phyloP scores from a whole-genome alignment of 1,140 invertebrate genomes.

The Metaphire vulgaris region DNA sequence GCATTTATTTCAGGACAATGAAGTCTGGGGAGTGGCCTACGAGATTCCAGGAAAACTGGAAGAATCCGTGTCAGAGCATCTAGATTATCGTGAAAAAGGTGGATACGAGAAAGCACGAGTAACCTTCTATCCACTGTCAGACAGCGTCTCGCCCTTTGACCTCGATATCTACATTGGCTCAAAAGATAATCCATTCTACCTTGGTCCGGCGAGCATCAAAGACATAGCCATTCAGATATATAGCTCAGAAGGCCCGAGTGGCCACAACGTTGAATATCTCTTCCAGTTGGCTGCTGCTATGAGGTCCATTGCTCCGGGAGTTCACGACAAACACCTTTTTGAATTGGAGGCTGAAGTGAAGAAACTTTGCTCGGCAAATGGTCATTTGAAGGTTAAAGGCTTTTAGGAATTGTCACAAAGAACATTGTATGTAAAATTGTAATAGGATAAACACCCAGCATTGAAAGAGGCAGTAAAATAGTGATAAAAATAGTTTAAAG shows the following conservation, averaged over 20 bases:
- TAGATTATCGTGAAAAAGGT: constrained; percentile 80
- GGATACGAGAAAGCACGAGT: constrained; percentile 40
- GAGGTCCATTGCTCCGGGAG: constrained; percentile 64
- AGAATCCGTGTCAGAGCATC: constrained; percentile 66
- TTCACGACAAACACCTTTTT: constrained; percentile 64
- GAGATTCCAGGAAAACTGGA: constrained; percentile 67
- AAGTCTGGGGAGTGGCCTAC: constrained; percentile 85
- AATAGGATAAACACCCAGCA: neutral
- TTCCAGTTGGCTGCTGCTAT: constrained; percentile 74
- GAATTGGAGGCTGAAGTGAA: constrained; percentile 62
- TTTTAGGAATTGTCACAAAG: no score
- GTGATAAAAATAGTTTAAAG: neutral
- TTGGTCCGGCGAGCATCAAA: constrained; percentile 61
- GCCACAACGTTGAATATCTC: constrained; percentile 79
- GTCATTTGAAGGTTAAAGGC: neutral
- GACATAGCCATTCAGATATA: constrained; percentile 73
- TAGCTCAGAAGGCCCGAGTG: constrained; percentile 68
- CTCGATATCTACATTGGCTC: constrained; percentile 77
- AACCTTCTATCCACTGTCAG: constrained; percentile 37
- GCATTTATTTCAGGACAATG: no score
- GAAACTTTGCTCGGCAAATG: constrained; percentile 19
- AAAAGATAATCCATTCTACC: constrained; percentile 67
- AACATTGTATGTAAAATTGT: neutral
- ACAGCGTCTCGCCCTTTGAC: constrained; percentile 55
- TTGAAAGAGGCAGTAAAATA: neutral